Evolutionary conservation across 2,113 vertebrate species (phyloP).

Genomic region (Electrona antarctica): DNA sequence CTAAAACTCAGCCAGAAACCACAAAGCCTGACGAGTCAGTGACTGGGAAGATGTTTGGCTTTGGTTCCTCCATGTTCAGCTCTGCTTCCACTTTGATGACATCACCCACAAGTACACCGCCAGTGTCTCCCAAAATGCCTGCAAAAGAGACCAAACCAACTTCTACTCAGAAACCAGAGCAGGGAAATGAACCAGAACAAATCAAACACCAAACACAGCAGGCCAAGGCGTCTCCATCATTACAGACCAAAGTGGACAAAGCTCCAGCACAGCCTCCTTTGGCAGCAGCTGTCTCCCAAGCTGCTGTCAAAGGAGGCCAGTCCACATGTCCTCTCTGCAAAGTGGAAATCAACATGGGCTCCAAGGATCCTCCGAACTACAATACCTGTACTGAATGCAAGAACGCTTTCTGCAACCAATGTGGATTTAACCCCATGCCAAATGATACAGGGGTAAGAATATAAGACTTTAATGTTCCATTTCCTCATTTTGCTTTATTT

Average conservation of each 20-base stretch:
- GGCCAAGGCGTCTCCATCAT: slow-evolving; percentile 59
- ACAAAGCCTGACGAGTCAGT: slow-evolving; percentile 79
- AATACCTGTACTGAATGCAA: slow-evolving; percentile 92
- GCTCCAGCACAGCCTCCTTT: slow-evolving; percentile 55
- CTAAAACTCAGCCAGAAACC: slow-evolving; percentile 78
- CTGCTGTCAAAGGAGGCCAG: slow-evolving; percentile 43
- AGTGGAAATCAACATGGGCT: slow-evolving; percentile 85
- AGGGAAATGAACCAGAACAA: slow-evolving; percentile 68
- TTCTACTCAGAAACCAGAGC: slow-evolving; percentile 14
- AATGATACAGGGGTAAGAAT: slow-evolving; percentile 86
- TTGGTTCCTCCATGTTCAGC: slow-evolving; percentile 54
- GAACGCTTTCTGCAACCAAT: slow-evolving; percentile 89
- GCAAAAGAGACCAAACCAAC: slow-evolving; percentile 3
- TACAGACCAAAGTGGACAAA: slow-evolving; percentile 47
- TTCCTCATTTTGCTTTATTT: not conserved
- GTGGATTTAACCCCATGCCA: slow-evolving; percentile 95
- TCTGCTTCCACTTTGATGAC: slow-evolving; percentile 54
- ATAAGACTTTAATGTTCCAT: not conserved
- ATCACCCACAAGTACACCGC: slow-evolving; percentile 34
- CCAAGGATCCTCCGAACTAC: slow-evolving; percentile 87
- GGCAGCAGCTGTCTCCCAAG: slow-evolving; percentile 22
- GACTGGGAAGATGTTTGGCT: slow-evolving; percentile 81
- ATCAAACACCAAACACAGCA: slow-evolving; percentile 41
- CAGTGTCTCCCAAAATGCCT: slow-evolving; percentile 35
- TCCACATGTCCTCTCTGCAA: slow-evolving; percentile 88